phyloP scores from a whole-genome alignment of 2,888 invertebrate species.

The Sussaba pulchella region DNA sequence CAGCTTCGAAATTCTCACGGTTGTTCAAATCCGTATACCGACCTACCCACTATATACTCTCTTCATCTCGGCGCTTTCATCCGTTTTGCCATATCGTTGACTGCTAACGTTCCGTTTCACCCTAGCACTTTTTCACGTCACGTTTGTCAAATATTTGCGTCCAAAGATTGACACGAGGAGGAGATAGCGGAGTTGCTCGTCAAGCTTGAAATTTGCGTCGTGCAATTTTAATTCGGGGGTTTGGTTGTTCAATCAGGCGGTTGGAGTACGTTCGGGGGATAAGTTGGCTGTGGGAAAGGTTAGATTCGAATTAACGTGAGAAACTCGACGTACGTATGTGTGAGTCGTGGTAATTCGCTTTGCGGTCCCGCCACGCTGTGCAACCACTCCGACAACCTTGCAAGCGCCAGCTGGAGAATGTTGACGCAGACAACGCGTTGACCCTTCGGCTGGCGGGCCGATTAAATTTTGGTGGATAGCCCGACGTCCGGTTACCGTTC shows the following conservation, averaged over 20 bases:
- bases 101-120: no score
- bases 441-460: conserved; percentile 41
- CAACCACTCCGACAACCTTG: conserved; percentile 14
- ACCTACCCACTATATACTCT: conserved; percentile 3
- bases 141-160: not conserved
- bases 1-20: conserved; percentile 58
- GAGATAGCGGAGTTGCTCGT: not conserved
- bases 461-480: conserved; percentile 60
- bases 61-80: not conserved
- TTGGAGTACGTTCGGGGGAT: no score
- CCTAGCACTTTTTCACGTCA: conserved; percentile 1
- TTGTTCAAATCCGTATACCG: conserved; percentile 35
- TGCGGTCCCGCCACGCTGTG: not conserved
- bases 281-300: not conserved
- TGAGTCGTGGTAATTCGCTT: not conserved
- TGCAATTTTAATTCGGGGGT: not conserved
- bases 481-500: conserved; percentile 53
- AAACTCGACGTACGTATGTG: conserved; percentile 18
- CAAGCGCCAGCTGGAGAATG: conserved; percentile 31
- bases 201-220: not conserved
- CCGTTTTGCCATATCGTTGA: not conserved
- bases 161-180: no score
- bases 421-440: conserved; percentile 50
- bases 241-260: not conserved
- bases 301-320: conserved; percentile 6